Conservation (phyloP, 2,797 vertebrate species). For the Sparidentex hasta region DNA sequence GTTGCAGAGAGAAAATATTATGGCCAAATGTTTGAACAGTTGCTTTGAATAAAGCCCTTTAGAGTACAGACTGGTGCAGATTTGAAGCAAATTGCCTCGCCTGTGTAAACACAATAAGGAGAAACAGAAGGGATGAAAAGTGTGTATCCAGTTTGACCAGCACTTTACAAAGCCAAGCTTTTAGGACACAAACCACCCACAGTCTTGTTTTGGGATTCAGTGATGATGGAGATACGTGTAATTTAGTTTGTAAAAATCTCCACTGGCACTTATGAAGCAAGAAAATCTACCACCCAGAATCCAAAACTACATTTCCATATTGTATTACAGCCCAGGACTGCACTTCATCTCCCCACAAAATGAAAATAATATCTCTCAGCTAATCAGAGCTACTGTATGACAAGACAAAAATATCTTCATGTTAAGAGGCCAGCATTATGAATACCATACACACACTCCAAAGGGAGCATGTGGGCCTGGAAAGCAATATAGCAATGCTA, state of each 20-base stretch:
- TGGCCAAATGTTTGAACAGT: constrained; percentile 76
- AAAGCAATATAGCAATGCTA: constrained; percentile 19
- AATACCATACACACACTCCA: constrained; percentile 9
- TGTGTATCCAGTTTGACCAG: constrained; percentile 46
- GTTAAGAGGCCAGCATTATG: constrained; percentile 16
- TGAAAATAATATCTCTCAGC: constrained; percentile 26
- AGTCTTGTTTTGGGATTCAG: constrained; percentile 40
- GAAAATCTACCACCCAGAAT: constrained; percentile 40
- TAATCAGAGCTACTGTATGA: constrained; percentile 26
- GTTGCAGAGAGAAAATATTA: constrained; percentile 54
- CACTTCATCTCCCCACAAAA: constrained; percentile 44
- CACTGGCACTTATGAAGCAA: constrained; percentile 38
- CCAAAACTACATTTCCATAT: constrained; percentile 28
- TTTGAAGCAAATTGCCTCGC: constrained; percentile 56
- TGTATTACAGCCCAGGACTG: constrained; percentile 67
- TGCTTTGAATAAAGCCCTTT: constrained; percentile 57
- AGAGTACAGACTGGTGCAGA: constrained; percentile 48
- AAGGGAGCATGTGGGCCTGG: constrained; percentile 16
- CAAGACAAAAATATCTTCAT: constrained; percentile 19
- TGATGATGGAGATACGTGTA: constrained; percentile 34
- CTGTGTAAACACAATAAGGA: constrained; percentile 45
- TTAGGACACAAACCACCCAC: constrained; percentile 40
- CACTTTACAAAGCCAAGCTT: constrained; percentile 55
- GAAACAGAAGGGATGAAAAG: constrained; percentile 35
- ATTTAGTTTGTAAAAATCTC: constrained; percentile 36